Evolutionary conservation across 2,888 invertebrate genomes (phyloP), one percentile per base, ranked within the genome.

Genomic region (Noctua comes): DNA sequence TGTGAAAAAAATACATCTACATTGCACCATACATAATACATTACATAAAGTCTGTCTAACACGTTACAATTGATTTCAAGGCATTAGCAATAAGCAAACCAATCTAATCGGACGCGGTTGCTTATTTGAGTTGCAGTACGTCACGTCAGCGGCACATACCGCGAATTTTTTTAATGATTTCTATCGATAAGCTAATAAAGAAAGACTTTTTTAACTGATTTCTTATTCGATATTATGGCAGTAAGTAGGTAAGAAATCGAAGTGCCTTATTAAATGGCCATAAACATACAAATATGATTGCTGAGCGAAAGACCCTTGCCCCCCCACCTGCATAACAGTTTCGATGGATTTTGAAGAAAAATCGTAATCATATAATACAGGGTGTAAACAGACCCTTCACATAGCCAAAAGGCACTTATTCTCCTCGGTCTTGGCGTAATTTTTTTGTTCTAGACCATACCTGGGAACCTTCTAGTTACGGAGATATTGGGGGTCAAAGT

Each of bases 61-160:
- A 83, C 51, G 57, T 43, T 57, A 83, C 77, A 83, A 81, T 81
- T 82, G 71, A 72, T 81, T 83, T 83, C 77, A 83, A 81, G 83
- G 77, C 57, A 69, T 82, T 68, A 68, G 40, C 54, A 81, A 76
- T 68, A 57, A 82, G 57, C 57, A 27, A 82, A 80, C 40, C 74
- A 74, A 76, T 62, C 57, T 57, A 76, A 77, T 77, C 68, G 21
- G 43, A 40, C 64, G 48, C 54, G 64, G 68, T 72, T 40, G 54
- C 66, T 66, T 65, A 75, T 62, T 73, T 27, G 24, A n/a, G 48
- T 57, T 21, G 54, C n/a, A 2, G 16, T 43, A 48, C 46, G 48
- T 66, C 40, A 74, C 18, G 36, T 40, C n/a, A 36, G 54, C 57
- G 46, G 54, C 57, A 51, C 21, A 65, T 70, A 68, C 43, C 21